Percentiles rank a stretch among this genome's conserved stretches.
Evolutionary conservation across 2,113 vertebrate species (phyloP).

Genomic region (Melanocharis versteri): DNA sequence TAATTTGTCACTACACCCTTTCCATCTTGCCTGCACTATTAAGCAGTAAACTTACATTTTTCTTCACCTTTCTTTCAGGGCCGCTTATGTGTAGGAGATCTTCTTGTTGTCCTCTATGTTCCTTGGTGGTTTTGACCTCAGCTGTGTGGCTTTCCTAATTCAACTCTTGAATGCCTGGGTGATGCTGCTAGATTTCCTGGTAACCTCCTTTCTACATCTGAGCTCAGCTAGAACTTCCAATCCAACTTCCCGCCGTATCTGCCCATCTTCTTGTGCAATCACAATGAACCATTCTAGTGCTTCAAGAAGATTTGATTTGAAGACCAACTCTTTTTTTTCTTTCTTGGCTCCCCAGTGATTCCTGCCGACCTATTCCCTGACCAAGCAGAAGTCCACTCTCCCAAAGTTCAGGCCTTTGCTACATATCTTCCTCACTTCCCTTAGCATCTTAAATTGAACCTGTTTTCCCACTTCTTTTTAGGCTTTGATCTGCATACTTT

Average conservation of each 20-base stretch:
- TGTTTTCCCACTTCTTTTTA: background rate
- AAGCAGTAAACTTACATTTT: background rate
- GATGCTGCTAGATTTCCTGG: background rate
- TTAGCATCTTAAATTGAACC: background rate
- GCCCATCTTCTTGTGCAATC: background rate
- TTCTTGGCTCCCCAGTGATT: background rate
- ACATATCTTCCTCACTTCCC: background rate
- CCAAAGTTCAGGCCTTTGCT: background rate
- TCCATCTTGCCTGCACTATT: background rate
- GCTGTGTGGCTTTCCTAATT: background rate
- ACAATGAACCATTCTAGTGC: background rate
- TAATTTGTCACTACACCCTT: background rate
- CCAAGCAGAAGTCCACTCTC: background rate
- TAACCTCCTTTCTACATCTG: background rate
- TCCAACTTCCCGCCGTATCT: background rate
- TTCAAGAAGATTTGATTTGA: background rate
- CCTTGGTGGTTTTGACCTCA: background rate
- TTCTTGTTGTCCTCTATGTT: background rate
- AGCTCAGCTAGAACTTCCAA: background rate
- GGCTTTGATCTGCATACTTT: background rate
- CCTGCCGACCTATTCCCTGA: background rate
- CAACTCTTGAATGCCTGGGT: background rate
- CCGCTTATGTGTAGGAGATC: background rate
- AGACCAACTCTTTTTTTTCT: background rate
- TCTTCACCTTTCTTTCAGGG: background rate